A percentile compares a stretch with the other conserved stretches of the same genome.
phyloP scores from a whole-genome alignment of 2,888 invertebrate genomes.

The Altica lythri region DNA sequence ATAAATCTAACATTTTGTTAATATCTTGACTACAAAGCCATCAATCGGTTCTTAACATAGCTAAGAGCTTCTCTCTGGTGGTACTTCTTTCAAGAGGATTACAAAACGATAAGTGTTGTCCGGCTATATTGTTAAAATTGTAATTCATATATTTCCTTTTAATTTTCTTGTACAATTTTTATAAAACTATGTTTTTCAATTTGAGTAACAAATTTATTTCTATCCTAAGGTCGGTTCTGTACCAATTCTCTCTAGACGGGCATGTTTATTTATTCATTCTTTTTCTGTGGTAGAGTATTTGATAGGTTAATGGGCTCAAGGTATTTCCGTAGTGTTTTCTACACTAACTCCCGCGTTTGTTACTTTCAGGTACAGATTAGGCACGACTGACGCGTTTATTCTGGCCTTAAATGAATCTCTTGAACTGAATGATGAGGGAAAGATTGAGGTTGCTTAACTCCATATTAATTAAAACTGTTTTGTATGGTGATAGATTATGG shows the following conservation, averaged over 20 bases:
- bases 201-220: too few species aligned
- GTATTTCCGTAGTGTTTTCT: slow-evolving; percentile 16
- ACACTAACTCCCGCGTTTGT: slow-evolving; percentile 6
- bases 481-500: neutral
- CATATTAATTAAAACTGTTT: neutral
- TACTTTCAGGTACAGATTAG: slow-evolving; percentile 12
- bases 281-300: slow-evolving; percentile 12
- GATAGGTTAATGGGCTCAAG: slow-evolving; percentile 17
- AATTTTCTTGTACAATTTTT: too few species aligned
- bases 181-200: too few species aligned
- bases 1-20: too few species aligned
- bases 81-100: too few species aligned
- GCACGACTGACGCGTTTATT: slow-evolving; percentile 12
- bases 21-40: too few species aligned
- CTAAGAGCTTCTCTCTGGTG: too few species aligned
- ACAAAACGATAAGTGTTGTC: too few species aligned
- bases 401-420: slow-evolving; percentile 7
- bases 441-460: neutral
- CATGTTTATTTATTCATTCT: slow-evolving; percentile 18
- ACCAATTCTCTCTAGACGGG: neutral
- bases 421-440: slow-evolving; percentile 1
- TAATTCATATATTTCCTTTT: too few species aligned
- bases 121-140: too few species aligned
- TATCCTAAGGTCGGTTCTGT: neutral
- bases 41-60: too few species aligned